These are phyloP conservation scores for Bombus superbus DNA, from an alignment of 1,140 invertebrate species.

Conservation along the genomic window DNA sequence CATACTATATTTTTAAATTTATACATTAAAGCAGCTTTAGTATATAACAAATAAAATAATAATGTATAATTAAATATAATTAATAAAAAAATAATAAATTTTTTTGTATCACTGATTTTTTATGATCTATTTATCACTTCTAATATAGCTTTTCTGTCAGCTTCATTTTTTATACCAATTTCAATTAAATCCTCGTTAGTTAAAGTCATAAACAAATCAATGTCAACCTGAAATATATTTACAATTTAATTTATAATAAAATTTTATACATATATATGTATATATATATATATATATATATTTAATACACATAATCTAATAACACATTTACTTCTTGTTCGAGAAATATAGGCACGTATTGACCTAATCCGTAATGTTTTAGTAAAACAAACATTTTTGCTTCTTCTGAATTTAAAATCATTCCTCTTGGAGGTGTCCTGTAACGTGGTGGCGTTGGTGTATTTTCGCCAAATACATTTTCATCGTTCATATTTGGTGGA, in stretches of 20 bases:
- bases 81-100: constrained; percentile 15
- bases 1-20: background rate
- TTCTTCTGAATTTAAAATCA: constrained; percentile 68
- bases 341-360: constrained; percentile 74
- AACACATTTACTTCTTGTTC: constrained; percentile 76
- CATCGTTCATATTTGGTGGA: constrained; percentile 71
- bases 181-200: constrained; percentile 75
- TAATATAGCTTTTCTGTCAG: constrained; percentile 71
- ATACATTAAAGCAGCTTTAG: constrained; percentile 1
- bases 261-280: background rate
- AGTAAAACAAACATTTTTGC: constrained; percentile 71
- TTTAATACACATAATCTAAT: background rate
- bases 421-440: constrained; percentile 73
- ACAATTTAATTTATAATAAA: background rate
- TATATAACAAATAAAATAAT: constrained; percentile 1
- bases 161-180: constrained; percentile 75
- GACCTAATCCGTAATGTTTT: constrained; percentile 68
- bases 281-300: background rate
- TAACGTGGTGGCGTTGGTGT: constrained; percentile 77
- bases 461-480: constrained; percentile 73
- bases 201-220: constrained; percentile 76
- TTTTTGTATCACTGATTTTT: constrained; percentile 19
- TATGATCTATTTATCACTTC: constrained; percentile 67
- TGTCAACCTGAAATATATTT: constrained; percentile 72
- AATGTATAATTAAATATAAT: background rate